phyloP scores from a whole-genome alignment of 2,888 invertebrate species.

The Odontocolon sp. region DNA sequence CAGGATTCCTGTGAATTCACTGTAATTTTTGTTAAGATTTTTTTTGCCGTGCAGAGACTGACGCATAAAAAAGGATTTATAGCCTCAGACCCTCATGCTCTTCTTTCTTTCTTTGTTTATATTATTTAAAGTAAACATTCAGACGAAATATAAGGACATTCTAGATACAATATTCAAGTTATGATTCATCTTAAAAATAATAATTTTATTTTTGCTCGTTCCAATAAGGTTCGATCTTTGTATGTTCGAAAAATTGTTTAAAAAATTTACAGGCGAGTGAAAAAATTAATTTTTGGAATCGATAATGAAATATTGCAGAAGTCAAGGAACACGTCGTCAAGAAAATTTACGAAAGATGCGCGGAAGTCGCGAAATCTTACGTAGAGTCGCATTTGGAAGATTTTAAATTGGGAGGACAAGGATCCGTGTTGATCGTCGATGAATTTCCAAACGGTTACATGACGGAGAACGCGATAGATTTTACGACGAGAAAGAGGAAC shows the following conservation, averaged over 20 bases:
- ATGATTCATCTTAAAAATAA: neutral
- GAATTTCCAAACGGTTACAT: slow-evolving; percentile 86
- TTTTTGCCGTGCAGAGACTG: too few relatives aligned
- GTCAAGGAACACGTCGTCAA: slow-evolving; percentile 83
- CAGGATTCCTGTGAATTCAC: too few relatives aligned
- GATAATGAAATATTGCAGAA: too few relatives aligned
- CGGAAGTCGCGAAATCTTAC: slow-evolving; percentile 81
- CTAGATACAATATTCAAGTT: neutral
- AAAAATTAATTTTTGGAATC: slow-evolving; percentile 27
- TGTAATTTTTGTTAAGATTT: too few relatives aligned
- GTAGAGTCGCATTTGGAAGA: slow-evolving; percentile 81
- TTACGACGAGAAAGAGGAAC: slow-evolving; percentile 81
- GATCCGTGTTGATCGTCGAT: slow-evolving; percentile 85
- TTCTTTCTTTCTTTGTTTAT: too few relatives aligned
- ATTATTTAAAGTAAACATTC: too few relatives aligned
- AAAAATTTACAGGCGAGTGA: neutral
- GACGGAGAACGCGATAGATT: slow-evolving; percentile 82
- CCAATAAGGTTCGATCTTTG: too few relatives aligned
- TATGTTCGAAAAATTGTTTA: neutral
- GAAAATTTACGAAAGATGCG: slow-evolving; percentile 84
- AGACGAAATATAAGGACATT: too few relatives aligned
- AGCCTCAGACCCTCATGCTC: too few relatives aligned
- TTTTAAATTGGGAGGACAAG: slow-evolving; percentile 84
- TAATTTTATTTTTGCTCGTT: neutral
- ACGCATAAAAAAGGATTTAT: too few relatives aligned